Evolutionary conservation across 2,888 invertebrate species (phyloP), one percentile per base, ranked within the genome.

Genomic region (Euplexia lucipara): DNA sequence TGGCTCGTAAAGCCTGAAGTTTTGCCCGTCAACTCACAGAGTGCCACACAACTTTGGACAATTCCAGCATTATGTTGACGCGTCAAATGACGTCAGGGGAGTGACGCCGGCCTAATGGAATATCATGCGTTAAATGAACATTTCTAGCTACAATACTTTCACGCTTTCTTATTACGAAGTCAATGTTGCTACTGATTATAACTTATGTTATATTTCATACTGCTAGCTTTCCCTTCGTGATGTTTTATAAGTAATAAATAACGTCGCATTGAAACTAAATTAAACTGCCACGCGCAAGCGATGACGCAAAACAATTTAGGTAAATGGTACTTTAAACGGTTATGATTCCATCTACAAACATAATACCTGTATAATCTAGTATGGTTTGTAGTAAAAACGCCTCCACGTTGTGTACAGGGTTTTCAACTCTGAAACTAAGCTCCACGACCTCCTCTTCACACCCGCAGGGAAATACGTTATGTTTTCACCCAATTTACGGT

Each of bases 1-100:
- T 80, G 75, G 81, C 70, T 83, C 83, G 76, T 88, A 84, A 88
- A 84, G 53, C 59, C 54, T 60, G 67, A 84, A 85, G 82, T 85
- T 85, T 68, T 71, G 60, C 65, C 70, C 71, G 67, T 71, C 69
- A 73, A 58, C 51, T 26, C 51, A 57, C 70, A 61, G 70, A 76
- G 77, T 75, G 64, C 68, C 51, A 60, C 39, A 63, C 56, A 82
- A 84, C 68, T 81, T 83, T 70, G 59, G 57, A 73, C 73, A 52
- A 80, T 73, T 75, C 69, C 64, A 63, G 61, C 67, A 63, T 57
- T 51, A 61, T 44, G 65, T 61, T 49, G 56, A 57, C 65, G 52
- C 65, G 56, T 71, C 65, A 77, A 81, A 76, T 73, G 72, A 72
- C 74, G 71, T 49, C 76, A 72, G 60, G 70, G 61, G 60, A 70